A percentile compares a stretch with the other conserved stretches of the same genome.
phyloP scores from a whole-genome alignment of 2,888 invertebrate species.

The Abrostola triplasia region DNA sequence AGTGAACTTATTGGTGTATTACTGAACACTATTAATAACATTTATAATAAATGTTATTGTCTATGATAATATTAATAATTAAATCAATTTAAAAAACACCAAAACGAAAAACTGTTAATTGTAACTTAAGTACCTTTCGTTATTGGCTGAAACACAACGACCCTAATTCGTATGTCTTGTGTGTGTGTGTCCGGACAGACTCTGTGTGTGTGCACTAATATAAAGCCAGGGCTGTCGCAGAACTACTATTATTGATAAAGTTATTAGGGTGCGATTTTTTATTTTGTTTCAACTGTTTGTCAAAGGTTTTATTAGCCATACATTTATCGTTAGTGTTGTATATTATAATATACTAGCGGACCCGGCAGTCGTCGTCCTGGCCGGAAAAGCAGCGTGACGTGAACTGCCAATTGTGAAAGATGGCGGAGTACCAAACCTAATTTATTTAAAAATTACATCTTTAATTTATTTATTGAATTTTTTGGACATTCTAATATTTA shows the following conservation, averaged over 20 bases:
- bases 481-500: too few species aligned
- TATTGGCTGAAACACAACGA: conserved; percentile 68
- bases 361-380: too few species aligned
- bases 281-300: not conserved
- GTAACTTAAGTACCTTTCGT: conserved; percentile 55
- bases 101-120: conserved; percentile 31
- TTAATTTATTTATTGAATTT: too few species aligned
- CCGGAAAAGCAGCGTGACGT: too few species aligned
- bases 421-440: too few species aligned
- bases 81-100: not conserved
- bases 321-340: too few species aligned
- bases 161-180: conserved; percentile 80
- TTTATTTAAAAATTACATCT: too few species aligned
- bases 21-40: too few species aligned
- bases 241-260: conserved; percentile 16
- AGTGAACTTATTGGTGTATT: too few species aligned
- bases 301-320: too few species aligned
- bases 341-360: too few species aligned
- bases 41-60: not conserved
- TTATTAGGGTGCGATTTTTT: conserved; percentile 7
- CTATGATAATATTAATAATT: not conserved
- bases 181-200: conserved; percentile 67
- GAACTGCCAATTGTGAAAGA: too few species aligned
- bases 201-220: conserved; percentile 71
- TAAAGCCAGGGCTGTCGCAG: conserved; percentile 69